A percentile compares a stretch with the other conserved stretches of the same genome.
Conservation (phyloP, 23 tunicate species). For the Oikopleura vanhoeffeni region DNA sequence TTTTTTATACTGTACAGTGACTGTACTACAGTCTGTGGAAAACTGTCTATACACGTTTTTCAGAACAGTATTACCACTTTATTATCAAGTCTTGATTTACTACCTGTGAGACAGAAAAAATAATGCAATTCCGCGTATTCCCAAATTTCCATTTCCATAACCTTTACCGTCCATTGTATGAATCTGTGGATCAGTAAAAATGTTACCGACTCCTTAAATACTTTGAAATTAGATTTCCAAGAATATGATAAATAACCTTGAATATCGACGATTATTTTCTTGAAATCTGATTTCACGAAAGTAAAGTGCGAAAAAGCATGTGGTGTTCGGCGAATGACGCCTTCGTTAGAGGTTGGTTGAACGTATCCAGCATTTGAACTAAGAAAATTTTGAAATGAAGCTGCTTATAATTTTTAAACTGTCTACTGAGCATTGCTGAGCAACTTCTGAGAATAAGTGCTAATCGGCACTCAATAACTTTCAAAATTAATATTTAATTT, state of each 20-base stretch:
- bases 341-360: background rate
- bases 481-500: no score
- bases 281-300: slow-evolving; percentile 79
- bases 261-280: slow-evolving; percentile 19
- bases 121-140: background rate
- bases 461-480: no score
- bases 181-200: background rate
- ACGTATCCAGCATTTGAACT: slow-evolving; percentile 15
- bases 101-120: background rate
- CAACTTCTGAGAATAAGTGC: no score
- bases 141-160: background rate
- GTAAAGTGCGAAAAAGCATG: slow-evolving; percentile 98
- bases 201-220: background rate
- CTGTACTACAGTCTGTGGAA: no score
- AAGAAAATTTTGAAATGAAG: background rate
- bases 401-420: background rate
- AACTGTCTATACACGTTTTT: no score
- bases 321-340: background rate
- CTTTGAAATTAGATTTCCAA: no score
- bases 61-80: no score
- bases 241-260: background rate
- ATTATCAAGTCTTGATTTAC: no score
- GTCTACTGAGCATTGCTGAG: no score
- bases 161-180: slow-evolving; percentile 12
- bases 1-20: no score